phyloP scores from a whole-genome alignment of 2,797 vertebrate species.

The Aldrovandia affinis region DNA sequence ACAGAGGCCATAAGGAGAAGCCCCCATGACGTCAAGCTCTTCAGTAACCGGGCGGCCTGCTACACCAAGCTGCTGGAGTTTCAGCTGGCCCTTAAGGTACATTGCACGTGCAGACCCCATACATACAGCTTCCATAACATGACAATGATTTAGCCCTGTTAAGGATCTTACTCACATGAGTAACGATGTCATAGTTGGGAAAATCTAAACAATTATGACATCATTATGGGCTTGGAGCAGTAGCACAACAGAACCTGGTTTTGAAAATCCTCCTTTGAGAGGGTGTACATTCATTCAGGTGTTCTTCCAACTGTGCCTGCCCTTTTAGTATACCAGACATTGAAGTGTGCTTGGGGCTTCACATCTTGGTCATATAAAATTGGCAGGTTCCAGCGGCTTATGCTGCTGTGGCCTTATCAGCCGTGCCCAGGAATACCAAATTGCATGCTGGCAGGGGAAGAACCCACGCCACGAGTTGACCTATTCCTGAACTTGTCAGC shows the following conservation, averaged over 20 bases:
- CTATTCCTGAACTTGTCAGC: neutral
- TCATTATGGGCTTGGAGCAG: neutral
- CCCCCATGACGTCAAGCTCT: conserved; percentile 89
- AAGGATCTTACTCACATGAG: neutral
- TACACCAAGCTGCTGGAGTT: conserved; percentile 95
- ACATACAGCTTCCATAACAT: neutral
- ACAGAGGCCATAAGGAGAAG: conserved; percentile 91
- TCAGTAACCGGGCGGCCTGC: conserved; percentile 94
- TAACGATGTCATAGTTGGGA: neutral
- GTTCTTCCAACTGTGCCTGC: neutral
- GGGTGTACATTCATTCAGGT: neutral
- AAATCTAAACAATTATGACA: neutral
- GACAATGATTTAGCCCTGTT: neutral
- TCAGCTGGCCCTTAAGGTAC: conserved; percentile 79
- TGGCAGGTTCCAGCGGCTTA: neutral
- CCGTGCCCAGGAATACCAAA: neutral
- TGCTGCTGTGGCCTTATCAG: neutral
- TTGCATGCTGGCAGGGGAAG: neutral
- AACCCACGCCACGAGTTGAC: neutral
- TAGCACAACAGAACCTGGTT: neutral
- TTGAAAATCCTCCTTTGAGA: neutral
- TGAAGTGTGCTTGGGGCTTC: neutral
- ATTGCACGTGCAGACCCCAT: neutral
- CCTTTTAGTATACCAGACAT: neutral
- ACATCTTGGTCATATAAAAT: neutral